Base-by-base conservation (phyloP, 2,888 invertebrate species). In the Syrphus vitripennis region DNA sequence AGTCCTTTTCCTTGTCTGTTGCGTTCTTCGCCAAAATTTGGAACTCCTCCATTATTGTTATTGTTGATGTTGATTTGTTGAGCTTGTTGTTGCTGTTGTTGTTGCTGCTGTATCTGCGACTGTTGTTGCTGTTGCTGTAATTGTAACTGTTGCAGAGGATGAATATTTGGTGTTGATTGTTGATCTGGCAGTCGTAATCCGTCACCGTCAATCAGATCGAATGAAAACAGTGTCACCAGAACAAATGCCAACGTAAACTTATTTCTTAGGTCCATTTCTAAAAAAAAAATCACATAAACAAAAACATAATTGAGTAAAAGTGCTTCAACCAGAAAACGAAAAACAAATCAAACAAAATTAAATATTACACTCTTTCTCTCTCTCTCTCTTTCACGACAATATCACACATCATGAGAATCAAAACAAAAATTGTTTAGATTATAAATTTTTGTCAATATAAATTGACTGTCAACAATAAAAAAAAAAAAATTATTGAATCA, bases 1-100 rank as follows among this genome's bases (percentile, higher is more conserved):
- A 97, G 93, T 88, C 95, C 95, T 87, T 96, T 95, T 4, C 96
- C 95, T 88, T 94, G 93, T 1, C 95, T 94, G 3, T 91, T 90
- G 71, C 94, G 93, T 21, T 92, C 92, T 71, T 92, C 90, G 9
- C 90, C 91, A 42, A 87, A 89, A 34, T 87, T 86, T 19, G 81
- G 74, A 45, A 83, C 71, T 7, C 53, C 61, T 57, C 55, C 55
- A 9, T 40, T 37, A n/a, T 24, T 26, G n/a, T 26, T 61, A n/a
- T 37, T 61, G 24, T 57, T 57, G 12, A 26, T 63, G 19, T 31
- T 65, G 19, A 57, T 19, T 4, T 9, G 31, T 31, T 29, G 45
- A 3, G 86, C 80, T 29, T 86, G 88, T 10, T 87, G 88, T 34
- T 48, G 65, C 0, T 57, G 87, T 34, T 61, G 83, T 40, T 88